Conservation (phyloP, 2,113 vertebrate genomes). For the Lepus europaeus region DNA sequence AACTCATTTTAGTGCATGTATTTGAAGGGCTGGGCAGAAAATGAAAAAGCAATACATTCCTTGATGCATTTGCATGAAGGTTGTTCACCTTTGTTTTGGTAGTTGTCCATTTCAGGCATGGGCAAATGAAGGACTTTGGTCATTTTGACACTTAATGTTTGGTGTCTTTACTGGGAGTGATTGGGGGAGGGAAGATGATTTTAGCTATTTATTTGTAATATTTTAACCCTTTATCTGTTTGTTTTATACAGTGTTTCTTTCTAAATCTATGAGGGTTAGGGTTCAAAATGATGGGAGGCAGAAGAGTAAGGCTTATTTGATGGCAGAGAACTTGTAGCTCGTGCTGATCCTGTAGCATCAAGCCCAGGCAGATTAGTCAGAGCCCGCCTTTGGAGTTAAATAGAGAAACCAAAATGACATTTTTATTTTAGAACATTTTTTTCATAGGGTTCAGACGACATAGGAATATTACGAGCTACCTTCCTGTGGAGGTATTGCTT, state of each 20-base stretch:
- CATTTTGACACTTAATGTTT: slow-evolving; percentile 80
- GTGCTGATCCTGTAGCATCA: slow-evolving; percentile 24
- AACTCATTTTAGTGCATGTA: slow-evolving; percentile 83
- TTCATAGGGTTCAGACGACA: slow-evolving; percentile 72
- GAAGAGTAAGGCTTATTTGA: slow-evolving; percentile 60
- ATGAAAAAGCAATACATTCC: slow-evolving; percentile 85
- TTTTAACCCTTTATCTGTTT: slow-evolving; percentile 66
- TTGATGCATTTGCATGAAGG: slow-evolving; percentile 86
- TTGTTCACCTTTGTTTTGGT: slow-evolving; percentile 74
- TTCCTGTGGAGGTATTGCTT: slow-evolving; percentile 69
- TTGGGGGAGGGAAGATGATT: slow-evolving; percentile 73
- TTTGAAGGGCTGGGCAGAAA: slow-evolving; percentile 83
- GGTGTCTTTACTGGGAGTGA: slow-evolving; percentile 81
- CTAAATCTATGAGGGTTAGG: slow-evolving; percentile 44
- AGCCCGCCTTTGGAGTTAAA: slow-evolving; percentile 28
- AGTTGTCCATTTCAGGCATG: slow-evolving; percentile 80
- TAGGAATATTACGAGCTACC: slow-evolving; percentile 74
- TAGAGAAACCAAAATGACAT: slow-evolving; percentile 75
- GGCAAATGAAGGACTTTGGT: slow-evolving; percentile 80
- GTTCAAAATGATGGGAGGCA: slow-evolving; percentile 59
- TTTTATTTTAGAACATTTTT: slow-evolving; percentile 74
- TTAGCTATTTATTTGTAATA: slow-evolving; percentile 82
- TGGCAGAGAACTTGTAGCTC: slow-evolving; percentile 26
- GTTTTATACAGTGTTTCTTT: slow-evolving; percentile 71
- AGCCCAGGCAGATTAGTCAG: slow-evolving; percentile 45